Percentiles rank a stretch among this genome's conserved stretches.
phyloP scores from a whole-genome alignment of 1,140 invertebrate genomes.

The Pararge aegeria region DNA sequence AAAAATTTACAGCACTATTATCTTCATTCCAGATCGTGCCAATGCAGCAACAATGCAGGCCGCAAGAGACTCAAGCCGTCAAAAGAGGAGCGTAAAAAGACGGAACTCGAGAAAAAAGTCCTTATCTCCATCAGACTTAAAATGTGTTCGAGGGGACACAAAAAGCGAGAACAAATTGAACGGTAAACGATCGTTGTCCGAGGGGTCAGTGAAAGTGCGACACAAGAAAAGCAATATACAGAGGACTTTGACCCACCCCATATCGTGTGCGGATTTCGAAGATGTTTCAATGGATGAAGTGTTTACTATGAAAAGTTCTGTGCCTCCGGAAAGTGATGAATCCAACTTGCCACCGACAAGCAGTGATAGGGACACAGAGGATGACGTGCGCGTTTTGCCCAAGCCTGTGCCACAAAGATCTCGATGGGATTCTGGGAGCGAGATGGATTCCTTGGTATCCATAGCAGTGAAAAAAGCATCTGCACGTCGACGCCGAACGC shows the following conservation, averaged over 20 bases:
- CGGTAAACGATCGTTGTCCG: slow-evolving; percentile 72
- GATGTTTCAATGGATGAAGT: slow-evolving; percentile 58
- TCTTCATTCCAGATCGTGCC: slow-evolving; percentile 58
- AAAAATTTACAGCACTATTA: no score
- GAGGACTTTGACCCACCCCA: slow-evolving; percentile 74
- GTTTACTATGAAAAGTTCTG: slow-evolving; percentile 52
- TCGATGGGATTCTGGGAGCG: slow-evolving; percentile 72
- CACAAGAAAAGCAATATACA: slow-evolving; percentile 75
- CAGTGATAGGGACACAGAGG: slow-evolving; percentile 71
- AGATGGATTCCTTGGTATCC: slow-evolving; percentile 74
- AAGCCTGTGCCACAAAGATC: slow-evolving; percentile 51
- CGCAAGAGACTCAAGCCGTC: slow-evolving; percentile 63
- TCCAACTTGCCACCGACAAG: slow-evolving; percentile 68
- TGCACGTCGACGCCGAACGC: slow-evolving; percentile 64
- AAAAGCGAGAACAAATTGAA: slow-evolving; percentile 58
- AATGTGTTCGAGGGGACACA: slow-evolving; percentile 56
- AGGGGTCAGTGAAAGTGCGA: slow-evolving; percentile 72
- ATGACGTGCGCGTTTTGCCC: slow-evolving; percentile 51
- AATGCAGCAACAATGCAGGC: slow-evolving; percentile 71
- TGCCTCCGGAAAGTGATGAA: slow-evolving; percentile 66
- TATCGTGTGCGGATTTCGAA: slow-evolving; percentile 57
- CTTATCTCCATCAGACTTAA: slow-evolving; percentile 75
- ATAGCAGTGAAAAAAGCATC: slow-evolving; percentile 69
- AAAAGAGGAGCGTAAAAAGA: slow-evolving; percentile 72
- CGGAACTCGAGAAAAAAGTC: slow-evolving; percentile 78